Evolutionary conservation across 2,797 vertebrate species (phyloP).

Genomic region (Tokudaia muenninki): DNA sequence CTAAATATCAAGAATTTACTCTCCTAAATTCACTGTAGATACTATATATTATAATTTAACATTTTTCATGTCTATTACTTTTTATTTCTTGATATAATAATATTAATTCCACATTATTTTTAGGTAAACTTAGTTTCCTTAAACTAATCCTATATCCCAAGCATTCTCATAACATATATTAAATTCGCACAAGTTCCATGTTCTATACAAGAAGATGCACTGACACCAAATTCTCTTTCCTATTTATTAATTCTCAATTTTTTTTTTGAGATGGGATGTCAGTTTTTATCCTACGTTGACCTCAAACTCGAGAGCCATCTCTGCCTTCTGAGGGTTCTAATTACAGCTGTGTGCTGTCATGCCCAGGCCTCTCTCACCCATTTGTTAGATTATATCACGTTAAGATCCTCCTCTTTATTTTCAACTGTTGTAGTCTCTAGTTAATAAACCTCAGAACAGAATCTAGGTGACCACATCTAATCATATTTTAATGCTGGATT

Average conservation of each 20-base stretch:
- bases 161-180: not conserved
- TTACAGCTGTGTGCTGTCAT: not conserved
- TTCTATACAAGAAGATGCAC: not conserved
- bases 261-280: not conserved
- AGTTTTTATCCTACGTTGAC: not conserved
- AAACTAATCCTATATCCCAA: not conserved
- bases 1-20: not conserved
- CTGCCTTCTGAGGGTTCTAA: not conserved
- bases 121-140: not conserved
- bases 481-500: not conserved
- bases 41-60: not conserved
- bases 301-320: too few species aligned
- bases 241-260: not conserved
- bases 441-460: conserved; percentile 25
- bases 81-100: not conserved
- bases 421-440: not conserved
- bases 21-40: not conserved
- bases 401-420: conserved; percentile 1
- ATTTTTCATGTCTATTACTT: not conserved
- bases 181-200: not conserved
- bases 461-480: not conserved
- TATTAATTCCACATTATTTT: not conserved
- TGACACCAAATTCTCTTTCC: not conserved
- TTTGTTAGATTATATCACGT: not conserved
- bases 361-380: not conserved